Percentiles rank a stretch among this genome's conserved stretches.
phyloP scores from a whole-genome alignment of 1,140 invertebrate genomes.

The Heliconius nattereri region DNA sequence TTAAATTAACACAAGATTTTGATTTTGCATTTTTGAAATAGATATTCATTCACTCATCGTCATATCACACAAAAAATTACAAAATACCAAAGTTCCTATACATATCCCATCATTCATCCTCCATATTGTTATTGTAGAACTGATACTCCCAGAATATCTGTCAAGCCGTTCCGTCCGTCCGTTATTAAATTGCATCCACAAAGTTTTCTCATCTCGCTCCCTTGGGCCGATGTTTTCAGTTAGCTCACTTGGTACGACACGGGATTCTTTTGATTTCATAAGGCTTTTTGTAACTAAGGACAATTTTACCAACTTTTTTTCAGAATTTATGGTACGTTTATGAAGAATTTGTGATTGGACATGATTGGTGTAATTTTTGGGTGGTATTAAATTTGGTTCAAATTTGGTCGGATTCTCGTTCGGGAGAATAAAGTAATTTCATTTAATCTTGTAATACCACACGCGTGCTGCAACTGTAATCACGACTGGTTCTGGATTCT shows the following conservation, averaged over 20 bases:
- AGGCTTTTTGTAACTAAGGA: conserved; percentile 2
- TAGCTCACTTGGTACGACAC: conserved; percentile 45
- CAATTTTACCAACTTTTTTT: background rate
- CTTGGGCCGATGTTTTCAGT: conserved; percentile 51
- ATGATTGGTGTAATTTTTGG: background rate
- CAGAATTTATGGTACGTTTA: background rate
- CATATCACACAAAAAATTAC: too few relatives aligned
- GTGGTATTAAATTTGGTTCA: background rate
- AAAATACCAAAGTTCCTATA: too few relatives aligned
- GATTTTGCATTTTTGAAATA: too few relatives aligned
- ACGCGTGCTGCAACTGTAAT: too few relatives aligned
- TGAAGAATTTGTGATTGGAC: background rate
- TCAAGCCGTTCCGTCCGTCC: conserved; percentile 50
- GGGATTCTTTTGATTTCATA: conserved; percentile 55
- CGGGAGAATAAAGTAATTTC: background rate
- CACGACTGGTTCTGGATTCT: too few relatives aligned
- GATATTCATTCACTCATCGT: too few relatives aligned
- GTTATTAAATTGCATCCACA: conserved; percentile 70
- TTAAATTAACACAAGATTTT: too few relatives aligned
- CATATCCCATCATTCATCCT: too few relatives aligned
- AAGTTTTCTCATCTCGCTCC: conserved; percentile 71
- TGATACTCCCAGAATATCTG: conserved; percentile 49
- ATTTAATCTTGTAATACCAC: too few relatives aligned
- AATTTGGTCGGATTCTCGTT: background rate
- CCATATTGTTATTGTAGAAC: too few relatives aligned